Evolutionary conservation across 2,113 vertebrate genomes (phyloP).

Genomic region (Heptranchias perlo): DNA sequence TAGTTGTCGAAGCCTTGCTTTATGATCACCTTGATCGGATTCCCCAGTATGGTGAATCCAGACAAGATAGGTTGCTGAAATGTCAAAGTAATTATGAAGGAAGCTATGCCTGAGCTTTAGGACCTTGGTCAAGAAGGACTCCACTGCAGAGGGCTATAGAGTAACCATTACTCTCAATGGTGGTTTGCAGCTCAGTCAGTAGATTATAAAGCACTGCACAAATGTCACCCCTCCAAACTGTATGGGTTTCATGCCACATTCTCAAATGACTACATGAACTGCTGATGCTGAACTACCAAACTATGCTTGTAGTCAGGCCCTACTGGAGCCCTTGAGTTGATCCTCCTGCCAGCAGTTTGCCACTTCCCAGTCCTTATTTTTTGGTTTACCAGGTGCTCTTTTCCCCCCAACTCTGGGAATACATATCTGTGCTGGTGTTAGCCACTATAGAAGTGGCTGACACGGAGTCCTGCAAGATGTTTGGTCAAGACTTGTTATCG

Average conservation of each 20-base stretch:
- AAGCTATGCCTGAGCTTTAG: too few species aligned
- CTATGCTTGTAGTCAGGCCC: background rate
- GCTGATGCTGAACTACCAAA: background rate
- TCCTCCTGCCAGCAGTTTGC: background rate
- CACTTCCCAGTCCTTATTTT: background rate
- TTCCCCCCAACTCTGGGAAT: background rate
- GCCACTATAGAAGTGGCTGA: background rate
- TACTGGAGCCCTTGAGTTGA: background rate
- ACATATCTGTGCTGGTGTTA: background rate
- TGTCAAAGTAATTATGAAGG: too few species aligned
- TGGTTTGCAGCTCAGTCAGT: background rate
- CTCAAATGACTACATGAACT: background rate
- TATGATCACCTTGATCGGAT: too few species aligned
- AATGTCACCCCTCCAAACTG: background rate
- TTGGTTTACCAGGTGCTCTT: background rate
- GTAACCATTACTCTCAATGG: background rate
- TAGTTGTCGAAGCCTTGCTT: too few species aligned
- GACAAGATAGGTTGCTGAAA: too few species aligned
- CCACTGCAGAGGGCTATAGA: background rate
- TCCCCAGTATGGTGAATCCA: too few species aligned
- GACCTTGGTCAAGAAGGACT: too few species aligned
- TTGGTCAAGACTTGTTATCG: background rate
- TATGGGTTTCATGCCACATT: background rate
- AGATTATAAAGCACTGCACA: background rate
- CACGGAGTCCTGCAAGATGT: background rate